Conservation (phyloP, 2,113 vertebrate genomes). For the Dipodomys spectabilis region DNA sequence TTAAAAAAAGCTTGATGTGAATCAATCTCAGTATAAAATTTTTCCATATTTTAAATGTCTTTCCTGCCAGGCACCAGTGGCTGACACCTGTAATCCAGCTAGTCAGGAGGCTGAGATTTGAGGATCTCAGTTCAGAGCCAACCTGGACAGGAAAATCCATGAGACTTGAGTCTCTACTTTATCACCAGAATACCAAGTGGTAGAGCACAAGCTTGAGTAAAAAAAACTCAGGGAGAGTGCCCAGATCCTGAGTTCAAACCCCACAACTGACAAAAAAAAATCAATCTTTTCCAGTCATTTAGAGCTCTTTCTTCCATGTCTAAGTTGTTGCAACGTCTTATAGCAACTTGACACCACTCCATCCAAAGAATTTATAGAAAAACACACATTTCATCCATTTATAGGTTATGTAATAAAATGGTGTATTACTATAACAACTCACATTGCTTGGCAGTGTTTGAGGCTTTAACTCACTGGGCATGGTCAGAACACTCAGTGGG, state of each 20-base stretch:
- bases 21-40: neutral
- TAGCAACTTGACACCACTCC: slow-evolving; percentile 5
- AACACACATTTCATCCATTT: neutral
- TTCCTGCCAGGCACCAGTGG: neutral
- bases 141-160: too few relatives aligned
- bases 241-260: too few relatives aligned
- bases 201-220: too few relatives aligned
- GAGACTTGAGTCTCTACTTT: too few relatives aligned
- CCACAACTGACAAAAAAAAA: too few relatives aligned
- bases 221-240: too few relatives aligned
- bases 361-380: slow-evolving; percentile 14
- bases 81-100: too few relatives aligned
- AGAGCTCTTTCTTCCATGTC: neutral
- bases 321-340: neutral
- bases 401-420: neutral
- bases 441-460: too few relatives aligned
- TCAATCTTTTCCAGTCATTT: neutral
- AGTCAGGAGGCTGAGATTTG: too few relatives aligned
- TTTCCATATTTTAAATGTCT: slow-evolving; percentile 9
- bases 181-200: too few relatives aligned
- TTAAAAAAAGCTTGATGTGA: neutral
- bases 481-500: neutral
- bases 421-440: neutral
- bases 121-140: too few relatives aligned
- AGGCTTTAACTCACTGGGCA: neutral